These are phyloP conservation scores for Microctonus hyperodae DNA, from an alignment of 2,888 invertebrate species.

Conservation along the genomic window DNA sequence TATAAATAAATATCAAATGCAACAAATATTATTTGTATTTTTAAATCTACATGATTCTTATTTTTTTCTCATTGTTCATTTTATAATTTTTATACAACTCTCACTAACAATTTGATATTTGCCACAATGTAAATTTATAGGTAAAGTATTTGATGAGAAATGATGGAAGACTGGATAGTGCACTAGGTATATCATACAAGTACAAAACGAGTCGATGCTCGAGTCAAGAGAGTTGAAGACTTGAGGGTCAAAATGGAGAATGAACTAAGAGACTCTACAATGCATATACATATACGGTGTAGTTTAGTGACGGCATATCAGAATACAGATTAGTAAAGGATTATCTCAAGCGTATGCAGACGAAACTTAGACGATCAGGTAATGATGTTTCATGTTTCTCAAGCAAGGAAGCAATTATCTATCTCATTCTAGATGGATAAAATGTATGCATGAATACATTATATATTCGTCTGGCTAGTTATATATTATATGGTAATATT, in stretches of 20 bases:
- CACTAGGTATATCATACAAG: background rate
- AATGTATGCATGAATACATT: background rate
- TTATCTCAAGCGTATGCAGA: constrained; percentile 11
- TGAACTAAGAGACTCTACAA: background rate
- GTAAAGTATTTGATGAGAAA: background rate
- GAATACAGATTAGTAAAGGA: constrained; percentile 25
- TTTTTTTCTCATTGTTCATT: too few species aligned
- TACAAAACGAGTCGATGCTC: background rate
- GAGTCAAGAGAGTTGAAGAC: background rate
- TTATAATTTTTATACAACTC: too few species aligned
- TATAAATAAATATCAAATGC: too few species aligned
- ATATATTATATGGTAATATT: too few species aligned
- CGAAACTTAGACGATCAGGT: constrained; percentile 24
- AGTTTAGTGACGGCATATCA: constrained; percentile 6
- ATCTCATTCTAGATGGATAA: background rate
- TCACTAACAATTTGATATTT: too few species aligned
- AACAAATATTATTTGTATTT: too few species aligned
- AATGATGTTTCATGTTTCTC: constrained; percentile 24
- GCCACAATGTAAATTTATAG: too few species aligned
- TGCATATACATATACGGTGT: background rate
- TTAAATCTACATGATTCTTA: too few species aligned
- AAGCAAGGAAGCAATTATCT: constrained; percentile 1
- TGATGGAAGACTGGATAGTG: too few species aligned
- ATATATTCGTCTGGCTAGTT: too few species aligned
- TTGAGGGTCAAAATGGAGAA: background rate